These are phyloP conservation scores for Oncorhynchus nerka DNA, from an alignment of 2,113 vertebrate species.

Conservation along the genomic window DNA sequence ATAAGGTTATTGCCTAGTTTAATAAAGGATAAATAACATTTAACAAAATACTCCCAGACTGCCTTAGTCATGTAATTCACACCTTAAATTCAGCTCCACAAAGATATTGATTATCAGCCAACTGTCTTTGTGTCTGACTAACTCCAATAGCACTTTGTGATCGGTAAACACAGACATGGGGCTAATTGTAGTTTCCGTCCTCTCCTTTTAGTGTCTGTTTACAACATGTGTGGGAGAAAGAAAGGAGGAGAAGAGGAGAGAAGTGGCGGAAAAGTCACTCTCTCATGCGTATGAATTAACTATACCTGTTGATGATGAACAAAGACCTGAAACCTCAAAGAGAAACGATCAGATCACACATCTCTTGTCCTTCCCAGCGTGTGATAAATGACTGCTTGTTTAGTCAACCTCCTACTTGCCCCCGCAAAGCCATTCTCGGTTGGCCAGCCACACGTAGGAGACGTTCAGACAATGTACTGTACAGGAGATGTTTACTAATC, in stretches of 20 bases:
- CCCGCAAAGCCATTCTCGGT: not conserved
- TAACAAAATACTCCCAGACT: not conserved
- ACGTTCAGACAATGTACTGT: conserved; percentile 11
- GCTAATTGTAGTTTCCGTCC: conserved; percentile 3
- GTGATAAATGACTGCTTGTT: not conserved
- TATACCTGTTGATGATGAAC: not conserved
- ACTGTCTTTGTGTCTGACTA: conserved; percentile 17
- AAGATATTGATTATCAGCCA: not conserved
- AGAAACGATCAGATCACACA: not conserved
- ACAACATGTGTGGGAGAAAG: conserved; percentile 5
- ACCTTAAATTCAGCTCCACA: not conserved
- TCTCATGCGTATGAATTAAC: not conserved
- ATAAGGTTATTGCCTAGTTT: no score
- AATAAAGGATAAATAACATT: no score
- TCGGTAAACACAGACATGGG: conserved; percentile 7
- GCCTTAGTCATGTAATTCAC: not conserved
- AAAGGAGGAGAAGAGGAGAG: not conserved
- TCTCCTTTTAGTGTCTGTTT: not conserved
- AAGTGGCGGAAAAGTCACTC: not conserved
- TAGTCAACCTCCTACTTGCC: not conserved
- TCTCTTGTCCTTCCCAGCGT: not conserved
- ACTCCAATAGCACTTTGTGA: conserved; percentile 21
- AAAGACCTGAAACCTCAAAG: not conserved
- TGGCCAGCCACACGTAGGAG: not conserved
- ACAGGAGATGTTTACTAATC: conserved; percentile 37